Base-by-base conservation (phyloP, 2,797 vertebrate species). In the Molossus molossus region DNA sequence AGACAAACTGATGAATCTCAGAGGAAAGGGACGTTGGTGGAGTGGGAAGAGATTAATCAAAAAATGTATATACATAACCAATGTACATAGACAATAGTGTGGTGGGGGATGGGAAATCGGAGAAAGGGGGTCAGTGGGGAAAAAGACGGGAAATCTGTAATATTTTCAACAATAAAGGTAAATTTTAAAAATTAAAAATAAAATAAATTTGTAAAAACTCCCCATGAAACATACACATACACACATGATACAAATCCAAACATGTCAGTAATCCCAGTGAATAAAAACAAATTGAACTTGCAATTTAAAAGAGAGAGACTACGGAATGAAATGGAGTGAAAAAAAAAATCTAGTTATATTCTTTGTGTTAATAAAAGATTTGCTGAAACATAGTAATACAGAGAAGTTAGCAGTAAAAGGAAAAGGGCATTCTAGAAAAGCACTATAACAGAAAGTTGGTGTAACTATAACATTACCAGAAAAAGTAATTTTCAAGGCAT, bases 401-500 rank as follows among this genome's bases (percentile, higher is more conserved):
- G 58, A 76, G 33, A 94, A 95, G 11, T 87, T 87, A 80, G 57
- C 83, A 96, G 83, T 65, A 69, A 80, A 86, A 93, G 45, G 17
- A 96, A 96, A 76, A 92, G 65, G 53, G 15, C 45, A 91, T 45
- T 89, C 27, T 37, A 79, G 77, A 69, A 81, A 83, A 73, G 80
- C 9, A 85, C 9, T 18, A 91, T 57, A 94, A 92, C 45, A 69
- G 40, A 90, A 95, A 60, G 6, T 18, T 80, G 20, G 9, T 9
- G 6, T 70, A 65, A 50, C 18, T 90, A 21, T 70, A 89, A 67
- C 53, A 58, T 81, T 25, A 86, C 62, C 48, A 91, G 53, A 81
- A 9, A 40, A 84, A 94, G 20, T n/a, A 84, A 37, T 90, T 80
- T 93, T 92, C 50, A 88, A 85, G 55, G 40, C n/a, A 88, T 57